Conservation (phyloP, 2,113 vertebrate species). For the Rafetus swinhoei region DNA sequence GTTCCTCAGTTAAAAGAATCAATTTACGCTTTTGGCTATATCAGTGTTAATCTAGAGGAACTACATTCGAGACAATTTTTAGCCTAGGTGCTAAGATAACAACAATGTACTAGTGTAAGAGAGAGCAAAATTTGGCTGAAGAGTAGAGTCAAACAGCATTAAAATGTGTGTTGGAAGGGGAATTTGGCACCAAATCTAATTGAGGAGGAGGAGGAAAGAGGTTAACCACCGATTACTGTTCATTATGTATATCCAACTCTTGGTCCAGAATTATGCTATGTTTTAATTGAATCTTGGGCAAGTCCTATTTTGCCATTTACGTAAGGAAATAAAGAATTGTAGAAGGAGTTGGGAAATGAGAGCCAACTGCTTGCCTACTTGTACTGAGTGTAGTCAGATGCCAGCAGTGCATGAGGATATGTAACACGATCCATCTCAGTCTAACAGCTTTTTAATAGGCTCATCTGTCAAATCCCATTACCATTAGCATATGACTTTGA, state of each 20-base stretch:
- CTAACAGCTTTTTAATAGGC: slow-evolving; percentile 29
- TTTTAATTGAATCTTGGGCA: slow-evolving; percentile 56
- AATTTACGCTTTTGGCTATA: background rate
- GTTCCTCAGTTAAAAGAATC: background rate
- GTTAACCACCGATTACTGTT: slow-evolving; percentile 23
- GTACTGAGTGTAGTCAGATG: background rate
- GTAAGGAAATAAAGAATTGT: slow-evolving; percentile 43
- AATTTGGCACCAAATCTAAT: slow-evolving; percentile 11
- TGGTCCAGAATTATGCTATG: background rate
- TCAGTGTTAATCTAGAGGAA: background rate
- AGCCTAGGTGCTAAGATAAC: background rate
- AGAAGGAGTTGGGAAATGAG: background rate
- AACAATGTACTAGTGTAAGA: background rate
- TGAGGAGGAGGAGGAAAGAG: background rate
- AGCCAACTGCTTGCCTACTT: slow-evolving; percentile 16
- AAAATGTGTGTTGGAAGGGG: background rate
- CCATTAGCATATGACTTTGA: background rate
- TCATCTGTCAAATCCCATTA: slow-evolving; percentile 32
- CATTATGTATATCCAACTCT: slow-evolving; percentile 18
- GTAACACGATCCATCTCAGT: background rate
- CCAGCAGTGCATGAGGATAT: background rate
- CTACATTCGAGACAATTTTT: slow-evolving; percentile 24
- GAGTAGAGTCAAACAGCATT: background rate
- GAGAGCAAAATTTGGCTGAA: background rate
- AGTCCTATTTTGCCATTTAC: slow-evolving; percentile 2